phyloP scores from a whole-genome alignment of 2,888 invertebrate genomes.

The Neoascia interrupta region DNA sequence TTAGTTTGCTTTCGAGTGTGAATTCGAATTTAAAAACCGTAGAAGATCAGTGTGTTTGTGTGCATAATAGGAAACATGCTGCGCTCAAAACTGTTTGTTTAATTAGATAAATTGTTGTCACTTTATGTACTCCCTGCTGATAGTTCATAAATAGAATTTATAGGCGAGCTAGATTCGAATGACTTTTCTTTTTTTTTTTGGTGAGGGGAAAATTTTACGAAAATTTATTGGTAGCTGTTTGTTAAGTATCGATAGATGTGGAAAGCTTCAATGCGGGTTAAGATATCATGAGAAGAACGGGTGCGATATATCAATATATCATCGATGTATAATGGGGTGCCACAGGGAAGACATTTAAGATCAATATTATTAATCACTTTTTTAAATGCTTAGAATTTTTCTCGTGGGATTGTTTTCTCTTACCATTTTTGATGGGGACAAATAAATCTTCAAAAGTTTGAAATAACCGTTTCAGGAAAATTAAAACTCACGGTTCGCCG shows the following conservation, averaged over 20 bases:
- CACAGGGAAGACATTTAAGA: slow-evolving; percentile 50
- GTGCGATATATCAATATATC: slow-evolving; percentile 63
- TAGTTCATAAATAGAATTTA: slow-evolving; percentile 17
- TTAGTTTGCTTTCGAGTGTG: too few relatives aligned
- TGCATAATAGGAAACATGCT: too few relatives aligned
- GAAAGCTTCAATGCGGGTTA: slow-evolving; percentile 51
- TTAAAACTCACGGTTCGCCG: too few relatives aligned
- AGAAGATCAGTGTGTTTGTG: too few relatives aligned
- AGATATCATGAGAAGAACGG: slow-evolving; percentile 33
- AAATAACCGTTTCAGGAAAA: too few relatives aligned
- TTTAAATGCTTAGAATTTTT: slow-evolving; percentile 42
- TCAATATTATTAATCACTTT: slow-evolving; percentile 60
- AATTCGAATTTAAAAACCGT: too few relatives aligned
- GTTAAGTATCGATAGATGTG: slow-evolving; percentile 36
- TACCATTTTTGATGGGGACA: slow-evolving; percentile 30
- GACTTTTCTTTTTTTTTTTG: too few relatives aligned
- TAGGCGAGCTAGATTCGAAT: slow-evolving; percentile 48
- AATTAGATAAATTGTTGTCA: slow-evolving; percentile 67
- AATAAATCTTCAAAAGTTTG: slow-evolving; percentile 21
- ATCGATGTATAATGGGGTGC: slow-evolving; percentile 61
- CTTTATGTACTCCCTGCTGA: slow-evolving; percentile 59
- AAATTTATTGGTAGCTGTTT: slow-evolving; percentile 41
- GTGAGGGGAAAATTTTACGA: too few relatives aligned
- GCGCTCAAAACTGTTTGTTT: slow-evolving; percentile 54
- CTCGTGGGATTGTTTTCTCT: slow-evolving; percentile 28